Evolutionary conservation across 2,888 invertebrate genomes (phyloP).

Genomic region (Tuta absoluta): DNA sequence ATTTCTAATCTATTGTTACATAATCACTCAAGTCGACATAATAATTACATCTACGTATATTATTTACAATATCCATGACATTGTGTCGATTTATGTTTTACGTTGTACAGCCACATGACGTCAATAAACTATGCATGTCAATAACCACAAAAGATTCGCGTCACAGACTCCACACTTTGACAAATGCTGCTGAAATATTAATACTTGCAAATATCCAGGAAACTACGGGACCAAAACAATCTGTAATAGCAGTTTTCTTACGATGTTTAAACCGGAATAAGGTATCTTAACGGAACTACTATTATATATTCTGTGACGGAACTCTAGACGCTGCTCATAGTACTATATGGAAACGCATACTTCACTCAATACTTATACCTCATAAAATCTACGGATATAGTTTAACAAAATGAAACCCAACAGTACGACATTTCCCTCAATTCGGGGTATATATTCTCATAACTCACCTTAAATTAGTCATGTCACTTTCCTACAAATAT

Average conservation of each 20-base stretch:
- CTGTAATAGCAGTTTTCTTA: not conserved
- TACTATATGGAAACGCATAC: too few relatives aligned
- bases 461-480: too few relatives aligned
- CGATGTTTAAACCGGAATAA: not conserved
- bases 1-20: too few relatives aligned
- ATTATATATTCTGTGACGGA: too few relatives aligned
- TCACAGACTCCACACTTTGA: not conserved
- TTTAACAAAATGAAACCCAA: too few relatives aligned
- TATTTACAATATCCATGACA: not conserved
- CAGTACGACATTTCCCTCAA: too few relatives aligned
- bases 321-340: too few relatives aligned
- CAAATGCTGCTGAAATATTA: not conserved
- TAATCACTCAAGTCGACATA: too few relatives aligned
- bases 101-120: slow-evolving; percentile 28
- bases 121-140: slow-evolving; percentile 33
- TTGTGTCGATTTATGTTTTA: slow-evolving; percentile 1
- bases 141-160: slow-evolving; percentile 29
- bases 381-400: too few relatives aligned
- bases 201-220: slow-evolving; percentile 1
- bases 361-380: too few relatives aligned
- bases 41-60: not conserved
- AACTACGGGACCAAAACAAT: not conserved
- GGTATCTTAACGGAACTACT: not conserved
- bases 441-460: too few relatives aligned
- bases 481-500: too few relatives aligned